Evolutionary conservation across 2,113 vertebrate species (phyloP).

Genomic region (Microcebus ravelobensis): DNA sequence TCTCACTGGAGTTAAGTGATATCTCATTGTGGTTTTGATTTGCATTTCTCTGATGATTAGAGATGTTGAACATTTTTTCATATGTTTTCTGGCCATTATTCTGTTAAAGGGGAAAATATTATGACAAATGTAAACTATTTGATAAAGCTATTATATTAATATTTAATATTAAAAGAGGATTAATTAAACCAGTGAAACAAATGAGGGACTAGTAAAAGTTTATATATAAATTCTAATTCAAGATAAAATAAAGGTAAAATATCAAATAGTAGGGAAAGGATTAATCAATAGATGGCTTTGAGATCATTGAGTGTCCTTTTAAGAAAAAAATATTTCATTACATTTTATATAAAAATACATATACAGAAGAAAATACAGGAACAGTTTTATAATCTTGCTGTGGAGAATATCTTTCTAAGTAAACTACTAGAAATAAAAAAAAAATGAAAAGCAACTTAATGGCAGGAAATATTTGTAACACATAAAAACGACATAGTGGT

Average conservation of each 20-base stretch:
- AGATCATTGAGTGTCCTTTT: neutral
- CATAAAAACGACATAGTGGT: neutral
- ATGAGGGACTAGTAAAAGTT: neutral
- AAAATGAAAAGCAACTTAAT: neutral
- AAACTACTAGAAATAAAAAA: neutral
- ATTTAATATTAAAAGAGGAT: neutral
- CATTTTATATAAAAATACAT: slow-evolving; percentile 12
- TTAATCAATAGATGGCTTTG: neutral
- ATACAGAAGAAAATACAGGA: neutral
- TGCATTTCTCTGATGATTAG: too few relatives aligned
- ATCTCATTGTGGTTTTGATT: too few relatives aligned
- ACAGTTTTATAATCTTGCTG: neutral
- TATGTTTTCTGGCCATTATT: too few relatives aligned
- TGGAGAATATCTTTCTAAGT: neutral
- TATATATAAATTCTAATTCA: neutral
- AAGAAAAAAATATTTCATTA: neutral
- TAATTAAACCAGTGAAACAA: neutral
- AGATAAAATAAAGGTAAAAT: neutral
- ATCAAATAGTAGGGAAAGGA: neutral
- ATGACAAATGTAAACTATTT: neutral
- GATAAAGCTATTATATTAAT: neutral
- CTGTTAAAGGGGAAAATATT: neutral
- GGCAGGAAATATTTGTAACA: neutral
- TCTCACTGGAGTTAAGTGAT: too few relatives aligned
- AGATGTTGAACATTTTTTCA: too few relatives aligned